Percentiles rank a stretch among this genome's conserved stretches.
Conservation (phyloP, 2,797 vertebrate genomes). For the Acridotheres tristis region DNA sequence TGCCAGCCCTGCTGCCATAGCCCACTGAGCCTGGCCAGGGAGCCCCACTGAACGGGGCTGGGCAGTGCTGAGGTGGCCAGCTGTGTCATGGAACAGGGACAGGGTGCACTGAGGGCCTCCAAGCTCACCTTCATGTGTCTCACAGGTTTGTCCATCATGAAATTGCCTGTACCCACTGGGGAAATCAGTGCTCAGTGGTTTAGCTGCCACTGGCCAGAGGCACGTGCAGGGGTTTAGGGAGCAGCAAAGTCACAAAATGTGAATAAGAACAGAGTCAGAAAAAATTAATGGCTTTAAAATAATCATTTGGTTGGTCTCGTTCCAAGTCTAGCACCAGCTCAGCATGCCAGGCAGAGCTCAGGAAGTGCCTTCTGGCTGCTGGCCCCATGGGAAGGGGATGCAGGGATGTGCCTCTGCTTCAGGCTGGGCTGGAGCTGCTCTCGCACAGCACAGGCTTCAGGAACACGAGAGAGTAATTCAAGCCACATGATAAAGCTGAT, state of each 20-base stretch:
- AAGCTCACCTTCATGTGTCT: not conserved
- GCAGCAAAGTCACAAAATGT: not conserved
- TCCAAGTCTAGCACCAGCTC: not conserved
- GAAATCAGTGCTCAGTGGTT: not conserved
- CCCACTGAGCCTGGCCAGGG: not conserved
- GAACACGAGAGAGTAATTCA: not conserved
- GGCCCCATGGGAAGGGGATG: not conserved
- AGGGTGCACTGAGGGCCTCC: not conserved
- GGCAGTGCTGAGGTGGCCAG: not conserved
- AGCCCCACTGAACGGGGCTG: accelerated
- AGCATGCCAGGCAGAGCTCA: not conserved
- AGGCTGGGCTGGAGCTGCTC: not conserved
- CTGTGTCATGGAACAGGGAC: not conserved
- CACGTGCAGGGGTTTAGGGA: not conserved
- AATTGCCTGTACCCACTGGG: not conserved
- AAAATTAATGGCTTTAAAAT: not conserved
- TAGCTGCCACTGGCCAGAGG: not conserved
- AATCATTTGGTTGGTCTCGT: not conserved
- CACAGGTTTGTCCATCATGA: not conserved
- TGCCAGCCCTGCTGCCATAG: not conserved
- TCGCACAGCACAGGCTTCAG: not conserved
- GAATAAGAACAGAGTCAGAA: not conserved
- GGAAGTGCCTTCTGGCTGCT: accelerated
- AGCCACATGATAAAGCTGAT: not conserved
- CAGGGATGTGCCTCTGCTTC: not conserved